A percentile compares a stretch with the other conserved stretches of the same genome.
Conservation (phyloP, 2,113 vertebrate species). For the Seriola dumerili region DNA sequence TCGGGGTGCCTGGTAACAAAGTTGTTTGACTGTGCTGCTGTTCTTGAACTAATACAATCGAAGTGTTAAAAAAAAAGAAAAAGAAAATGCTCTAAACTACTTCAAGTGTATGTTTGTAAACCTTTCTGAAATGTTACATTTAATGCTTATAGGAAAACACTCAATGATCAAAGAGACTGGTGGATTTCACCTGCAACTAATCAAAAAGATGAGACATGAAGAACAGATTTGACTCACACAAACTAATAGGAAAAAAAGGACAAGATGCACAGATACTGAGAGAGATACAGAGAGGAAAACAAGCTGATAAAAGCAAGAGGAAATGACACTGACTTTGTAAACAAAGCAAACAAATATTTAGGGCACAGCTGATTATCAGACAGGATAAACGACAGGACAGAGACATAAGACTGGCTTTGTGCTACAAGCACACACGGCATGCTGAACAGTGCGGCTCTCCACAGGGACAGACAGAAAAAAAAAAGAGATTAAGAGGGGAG, state of each 20-base stretch:
- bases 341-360: slow-evolving; percentile 59
- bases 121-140: not conserved
- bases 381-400: slow-evolving; percentile 41
- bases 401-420: slow-evolving; percentile 24
- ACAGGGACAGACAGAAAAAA: slow-evolving; percentile 3
- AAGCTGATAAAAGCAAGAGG: slow-evolving; percentile 43
- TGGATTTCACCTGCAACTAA: not conserved
- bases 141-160: not conserved
- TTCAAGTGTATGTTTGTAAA: not conserved
- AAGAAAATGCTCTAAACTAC: no score
- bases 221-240: slow-evolving; percentile 2
- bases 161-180: no score
- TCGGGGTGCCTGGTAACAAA: no score
- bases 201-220: not conserved
- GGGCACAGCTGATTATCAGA: slow-evolving; percentile 47
- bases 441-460: slow-evolving; percentile 21
- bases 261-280: slow-evolving; percentile 8
- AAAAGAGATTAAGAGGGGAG: slow-evolving; percentile 26
- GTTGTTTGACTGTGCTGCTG: no score
- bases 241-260: not conserved
- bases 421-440: slow-evolving; percentile 6
- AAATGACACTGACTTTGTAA: slow-evolving; percentile 56
- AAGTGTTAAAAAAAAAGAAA: no score
- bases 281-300: slow-evolving; percentile 5
- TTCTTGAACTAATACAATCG: no score